A percentile compares a stretch with the other conserved stretches of the same genome.
Conservation (phyloP, 2,797 vertebrate genomes). For the Falco biarmicus region DNA sequence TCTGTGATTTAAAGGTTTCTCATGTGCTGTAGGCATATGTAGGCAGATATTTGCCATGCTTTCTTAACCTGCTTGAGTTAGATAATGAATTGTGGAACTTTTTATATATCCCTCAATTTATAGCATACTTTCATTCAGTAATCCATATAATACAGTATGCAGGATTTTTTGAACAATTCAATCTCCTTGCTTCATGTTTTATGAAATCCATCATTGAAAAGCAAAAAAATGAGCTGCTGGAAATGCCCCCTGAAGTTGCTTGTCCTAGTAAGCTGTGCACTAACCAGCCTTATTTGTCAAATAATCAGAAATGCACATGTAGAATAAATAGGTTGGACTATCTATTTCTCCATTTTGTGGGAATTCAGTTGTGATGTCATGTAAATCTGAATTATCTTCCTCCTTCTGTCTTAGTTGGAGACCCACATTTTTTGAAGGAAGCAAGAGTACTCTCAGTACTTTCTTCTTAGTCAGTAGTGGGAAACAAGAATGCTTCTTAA, state of each 20-base stretch:
- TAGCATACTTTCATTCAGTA: background rate
- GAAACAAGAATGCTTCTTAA: background rate
- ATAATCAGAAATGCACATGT: background rate
- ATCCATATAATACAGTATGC: background rate
- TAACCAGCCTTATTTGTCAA: background rate
- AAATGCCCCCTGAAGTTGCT: background rate
- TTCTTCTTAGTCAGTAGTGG: background rate
- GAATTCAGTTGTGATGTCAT: background rate
- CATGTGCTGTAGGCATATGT: background rate
- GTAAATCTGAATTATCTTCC: background rate
- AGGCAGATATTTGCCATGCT: background rate
- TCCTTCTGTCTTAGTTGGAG: background rate
- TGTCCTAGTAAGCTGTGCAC: background rate
- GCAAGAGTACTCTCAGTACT: background rate
- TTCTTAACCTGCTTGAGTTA: background rate
- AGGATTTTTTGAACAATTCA: background rate
- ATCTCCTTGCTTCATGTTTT: background rate
- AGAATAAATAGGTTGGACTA: background rate
- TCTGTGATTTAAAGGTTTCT: background rate
- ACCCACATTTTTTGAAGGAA: background rate
- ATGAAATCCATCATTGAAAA: background rate
- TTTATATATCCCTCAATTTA: background rate
- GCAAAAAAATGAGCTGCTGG: background rate
- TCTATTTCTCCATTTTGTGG: background rate
- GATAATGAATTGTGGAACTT: background rate